Evolutionary conservation across 1,140 invertebrate species (phyloP).

Genomic region (Caenorhabditis elegans): WBcel235 BX284606.5:9402001-9402500

Average conservation of each 20-base stretch:
- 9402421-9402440: too few relatives aligned
- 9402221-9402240: background rate
- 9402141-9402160: background rate
- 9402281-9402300: background rate
- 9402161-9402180: constrained; percentile 14
- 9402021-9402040: background rate
- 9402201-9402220: constrained; percentile 25
- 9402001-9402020: background rate
- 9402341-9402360: too few relatives aligned
- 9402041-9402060: background rate
- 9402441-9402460: background rate
- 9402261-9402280: background rate
- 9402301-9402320: background rate
- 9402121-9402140: background rate
- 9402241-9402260: constrained; percentile 24
- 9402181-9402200: background rate
- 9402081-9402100: background rate
- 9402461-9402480: background rate
- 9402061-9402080: background rate
- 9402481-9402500: background rate
- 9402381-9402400: too few relatives aligned
- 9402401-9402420: too few relatives aligned
- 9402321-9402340: background rate
- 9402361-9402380: too few relatives aligned
- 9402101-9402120: background rate